Evolutionary conservation across 2,113 vertebrate species (phyloP).

Genomic region (Aplodontia rufa): DNA sequence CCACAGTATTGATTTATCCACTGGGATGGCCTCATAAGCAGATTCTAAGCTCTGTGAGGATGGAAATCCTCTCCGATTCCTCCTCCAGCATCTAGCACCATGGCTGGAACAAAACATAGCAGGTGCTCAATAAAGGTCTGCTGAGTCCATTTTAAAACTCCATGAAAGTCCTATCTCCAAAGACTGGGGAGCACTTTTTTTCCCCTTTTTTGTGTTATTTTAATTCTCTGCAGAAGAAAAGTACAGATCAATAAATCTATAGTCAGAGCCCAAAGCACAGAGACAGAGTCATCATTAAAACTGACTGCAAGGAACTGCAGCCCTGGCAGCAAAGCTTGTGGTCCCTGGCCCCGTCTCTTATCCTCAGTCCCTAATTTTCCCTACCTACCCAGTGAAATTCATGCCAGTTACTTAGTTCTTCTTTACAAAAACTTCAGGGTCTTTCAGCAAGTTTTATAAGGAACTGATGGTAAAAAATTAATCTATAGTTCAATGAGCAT

Average conservation of each 20-base stretch:
- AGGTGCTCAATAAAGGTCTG: background rate
- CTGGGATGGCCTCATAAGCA: background rate
- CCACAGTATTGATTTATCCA: background rate
- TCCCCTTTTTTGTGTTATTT: background rate
- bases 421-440: background rate
- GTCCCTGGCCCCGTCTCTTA: background rate
- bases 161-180: background rate
- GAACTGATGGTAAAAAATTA: background rate
- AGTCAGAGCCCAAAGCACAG: background rate
- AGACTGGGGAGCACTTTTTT: background rate
- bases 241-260: background rate
- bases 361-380: background rate
- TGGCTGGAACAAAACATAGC: background rate
- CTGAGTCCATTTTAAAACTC: constrained; percentile 2
- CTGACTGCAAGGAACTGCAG: background rate
- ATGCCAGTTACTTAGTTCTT: background rate
- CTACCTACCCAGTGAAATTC: background rate
- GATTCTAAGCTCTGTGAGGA: background rate
- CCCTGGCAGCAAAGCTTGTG: background rate
- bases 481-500: background rate
- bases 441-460: background rate
- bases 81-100: background rate
- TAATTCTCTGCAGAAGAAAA: background rate
- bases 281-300: background rate
- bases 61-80: background rate